Base-by-base conservation (phyloP, 2,888 invertebrate genomes). In the Epistrophella euchroma region DNA sequence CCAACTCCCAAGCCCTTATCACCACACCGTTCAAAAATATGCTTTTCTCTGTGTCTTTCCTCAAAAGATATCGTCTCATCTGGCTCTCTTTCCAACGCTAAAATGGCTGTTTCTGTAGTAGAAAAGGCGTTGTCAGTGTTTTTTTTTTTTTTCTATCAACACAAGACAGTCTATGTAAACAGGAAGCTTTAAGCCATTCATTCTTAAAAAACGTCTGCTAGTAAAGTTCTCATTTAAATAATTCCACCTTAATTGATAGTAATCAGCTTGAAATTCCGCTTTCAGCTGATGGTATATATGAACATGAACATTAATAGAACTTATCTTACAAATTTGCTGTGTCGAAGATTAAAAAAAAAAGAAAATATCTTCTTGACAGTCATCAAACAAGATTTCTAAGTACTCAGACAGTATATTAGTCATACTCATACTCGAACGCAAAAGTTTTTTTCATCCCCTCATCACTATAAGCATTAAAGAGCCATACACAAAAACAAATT, bases 341-440 rank as follows among this genome's bases (percentile, higher is more conserved):
- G 50, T 19, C 66, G 35, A 66, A 35, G 19, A 22, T n/a, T n/a
- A n/a, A 22, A 25, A 25, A 19, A 15, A 47, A 19, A 35, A 13
- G 50, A 4, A 50, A 35, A 22, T 5, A 17, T 15, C 17, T n/a
- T 68, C 68, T 68, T 68, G 52, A 52, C 68, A 52, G 19, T 56
- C 64, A 19, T 50, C 62, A 72, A 72, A 70, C 40, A 71, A 19
- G 47, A 58, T 37, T 70, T 35, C 45, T 22, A 75, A 80, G 58
- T 64, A 84, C 74, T 75, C 71, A 84, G 80, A 84, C 84, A 79
- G 50, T 58, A 28, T 84, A 80, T 75, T 80, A 68, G 68, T 72
- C 75, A 84, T 71, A 71, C 80, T 15, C 68, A 55, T 17, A 52
- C 52, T 52, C 45, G 37, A 22, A 66, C 32, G 28, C 32, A 28